Conservation (phyloP, 2,888 invertebrate species). For the Andrena fulva region DNA sequence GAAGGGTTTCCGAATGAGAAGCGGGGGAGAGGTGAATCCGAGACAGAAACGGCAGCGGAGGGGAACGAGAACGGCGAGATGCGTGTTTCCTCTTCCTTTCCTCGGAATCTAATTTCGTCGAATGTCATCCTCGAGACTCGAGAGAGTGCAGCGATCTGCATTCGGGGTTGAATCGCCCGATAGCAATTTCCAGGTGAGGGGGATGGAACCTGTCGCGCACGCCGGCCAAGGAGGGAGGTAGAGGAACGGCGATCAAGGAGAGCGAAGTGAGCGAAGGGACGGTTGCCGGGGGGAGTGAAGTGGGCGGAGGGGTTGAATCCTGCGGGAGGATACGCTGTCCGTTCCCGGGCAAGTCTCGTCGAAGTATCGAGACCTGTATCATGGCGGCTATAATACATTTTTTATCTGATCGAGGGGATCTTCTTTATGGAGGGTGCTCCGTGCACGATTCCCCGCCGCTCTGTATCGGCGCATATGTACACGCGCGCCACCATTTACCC, state of each 20-base stretch:
- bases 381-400: conserved; percentile 85
- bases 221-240: conserved; percentile 43
- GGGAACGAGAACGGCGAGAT: conserved; percentile 47
- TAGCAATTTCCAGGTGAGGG: conserved; percentile 73
- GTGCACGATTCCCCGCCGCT: conserved; percentile 66
- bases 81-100: conserved; percentile 73
- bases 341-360: conserved; percentile 74
- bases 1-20: conserved; percentile 48
- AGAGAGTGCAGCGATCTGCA: conserved; percentile 75
- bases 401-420: conserved; percentile 85
- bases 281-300: conserved; percentile 9
- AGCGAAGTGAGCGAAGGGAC: conserved; percentile 21
- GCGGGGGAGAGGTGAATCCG: conserved; percentile 48
- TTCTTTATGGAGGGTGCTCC: conserved; percentile 83
- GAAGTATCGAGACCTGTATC: conserved; percentile 84
- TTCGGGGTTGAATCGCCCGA: conserved; percentile 76
- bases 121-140: conserved; percentile 76
- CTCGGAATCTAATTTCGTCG: conserved; percentile 79
- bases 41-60: conserved; percentile 39
- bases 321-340: conserved; percentile 75
- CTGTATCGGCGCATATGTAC: conserved; percentile 63
- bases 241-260: conserved; percentile 10
- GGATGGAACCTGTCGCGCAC: conserved; percentile 53
- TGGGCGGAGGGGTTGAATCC: conserved; percentile 61
- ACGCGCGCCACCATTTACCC: conserved; percentile 57